Base-by-base conservation (phyloP, 2,888 invertebrate genomes). In the Eledona agricola region DNA sequence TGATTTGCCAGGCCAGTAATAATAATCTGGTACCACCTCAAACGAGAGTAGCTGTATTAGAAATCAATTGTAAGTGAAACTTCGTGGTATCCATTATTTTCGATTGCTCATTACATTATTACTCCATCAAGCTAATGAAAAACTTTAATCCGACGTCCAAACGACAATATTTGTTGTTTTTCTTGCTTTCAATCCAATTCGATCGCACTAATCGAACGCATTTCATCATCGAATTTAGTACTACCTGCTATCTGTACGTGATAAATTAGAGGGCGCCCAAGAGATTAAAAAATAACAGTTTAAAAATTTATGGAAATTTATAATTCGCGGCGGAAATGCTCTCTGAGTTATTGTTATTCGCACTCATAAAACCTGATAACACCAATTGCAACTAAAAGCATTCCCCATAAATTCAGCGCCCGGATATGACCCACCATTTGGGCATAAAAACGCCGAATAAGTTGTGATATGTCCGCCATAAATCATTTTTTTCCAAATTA, bases 1-100 rank as follows among this genome's bases (percentile, higher is more conserved):
- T 93, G 69, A 86, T 90, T 67, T 93, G 93, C 78, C 90, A 92
- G 77, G 93, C 93, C 15, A 87, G 88, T 67, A 93, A 93, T 76
- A 93, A 91, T 59, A 90, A 90, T 75, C 79, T 92, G 65, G 88
- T 88, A 26, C 85, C 85, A 37, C 89, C 93, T 4, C 85, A 87
- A 71, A 85, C 87, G 64, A 89, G 87, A 77, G 84, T 88, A 61
- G 84, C 90, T 67, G 86, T 90, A 64, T 80, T 93, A 73, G 89
- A 93, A 77, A 84, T 93, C 61, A 91, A 93, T 78, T 81, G 93
- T 93, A 79, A 90, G 93, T 90, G n/a, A n/a, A 69, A 17, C 3
- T 37, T 2, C 1, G 4, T 2, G n/a, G n/a, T n/a, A n/a, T n/a
- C 16, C 3, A 32, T 17, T 7, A 34, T 13, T 37, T 4, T 3